Evolutionary conservation across 2,888 invertebrate species (phyloP), one percentile per base, ranked within the genome.

Genomic region (Ochropacha duplaris): DNA sequence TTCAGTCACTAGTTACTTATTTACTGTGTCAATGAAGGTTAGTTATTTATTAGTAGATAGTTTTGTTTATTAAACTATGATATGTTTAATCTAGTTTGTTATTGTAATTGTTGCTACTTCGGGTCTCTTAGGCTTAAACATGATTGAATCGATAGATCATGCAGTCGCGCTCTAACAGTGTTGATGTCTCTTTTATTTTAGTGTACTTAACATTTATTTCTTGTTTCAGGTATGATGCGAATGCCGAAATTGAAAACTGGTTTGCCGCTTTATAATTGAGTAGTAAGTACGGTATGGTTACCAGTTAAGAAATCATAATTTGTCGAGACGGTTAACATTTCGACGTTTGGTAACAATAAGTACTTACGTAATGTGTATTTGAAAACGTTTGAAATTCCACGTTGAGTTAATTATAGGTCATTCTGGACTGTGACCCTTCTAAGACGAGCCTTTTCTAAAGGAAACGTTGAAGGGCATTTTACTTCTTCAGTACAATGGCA

Each of bases 331-430:
- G 52, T 22, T 52, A 5, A 31, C 12, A 71, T 54, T 59, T 69
- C 55, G 59, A 34, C 50, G 14, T 51, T 19, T 12, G 24, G 9
- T 56, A 64, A 58, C 67, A 71, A 69, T 68, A 67, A 63, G 66
- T 57, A 71, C 71, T 62, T 68, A 67, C 64, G 66, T 57, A 71
- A 72, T 62, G 63, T 63, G 66, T 77, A 16, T 82, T 81, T 74
- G 69, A 78, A 76, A 82, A 74, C 80, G 80, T 83, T 84, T 80
- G 79, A 79, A 84, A 77, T 79, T 75, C 70, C 86, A 83, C 76
- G 80, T 79, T 65, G 85, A 84, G 85, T 87, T 91, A 91, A 90
- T 90, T 88, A 88, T 84, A 79, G 86, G 83, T 81, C 81, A 81
- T 76, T 78, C 74, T 83, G 78, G 75, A 77, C 78, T 65, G 69